Evolutionary conservation across 2,888 invertebrate species (phyloP).

Genomic region (Capitulum mitella): DNA sequence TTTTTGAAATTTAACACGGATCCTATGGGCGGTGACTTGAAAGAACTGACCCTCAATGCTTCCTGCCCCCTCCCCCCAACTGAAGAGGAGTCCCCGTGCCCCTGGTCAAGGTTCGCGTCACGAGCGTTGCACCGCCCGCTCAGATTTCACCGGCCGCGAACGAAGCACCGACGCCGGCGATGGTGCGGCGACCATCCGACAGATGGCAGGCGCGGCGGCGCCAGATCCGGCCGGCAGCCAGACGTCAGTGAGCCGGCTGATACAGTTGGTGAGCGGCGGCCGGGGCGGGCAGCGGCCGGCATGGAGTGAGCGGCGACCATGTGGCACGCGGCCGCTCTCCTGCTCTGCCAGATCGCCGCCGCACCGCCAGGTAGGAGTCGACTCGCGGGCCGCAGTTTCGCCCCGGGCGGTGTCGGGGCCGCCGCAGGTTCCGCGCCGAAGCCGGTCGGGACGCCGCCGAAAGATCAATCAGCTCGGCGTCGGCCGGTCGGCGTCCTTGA

Average conservation of each 20-base stretch:
- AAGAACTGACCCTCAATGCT: no score
- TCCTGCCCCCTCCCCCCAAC: no score
- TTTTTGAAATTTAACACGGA: no score
- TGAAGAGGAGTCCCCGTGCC: no score
- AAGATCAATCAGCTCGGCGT: no score
- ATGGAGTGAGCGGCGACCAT: neutral
- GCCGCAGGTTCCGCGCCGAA: no score
- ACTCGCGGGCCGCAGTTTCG: no score
- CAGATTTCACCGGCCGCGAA: no score
- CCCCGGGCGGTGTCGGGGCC: no score
- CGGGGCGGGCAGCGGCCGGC: neutral
- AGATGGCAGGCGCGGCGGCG: neutral
- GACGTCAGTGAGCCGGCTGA: neutral
- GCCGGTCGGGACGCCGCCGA: neutral
- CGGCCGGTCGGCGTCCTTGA: neutral
- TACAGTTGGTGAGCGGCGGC: neutral
- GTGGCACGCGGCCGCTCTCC: neutral
- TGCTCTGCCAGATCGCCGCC: conserved; percentile 5
- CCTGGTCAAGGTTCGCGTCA: no score
- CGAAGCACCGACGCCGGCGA: neutral
- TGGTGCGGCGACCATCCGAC: neutral
- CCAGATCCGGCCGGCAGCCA: neutral
- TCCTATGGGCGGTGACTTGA: no score
- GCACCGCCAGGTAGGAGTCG: neutral
- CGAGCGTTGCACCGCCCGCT: no score